Base-by-base conservation (phyloP, 2,113 vertebrate species). In the Anhinga anhinga region DNA sequence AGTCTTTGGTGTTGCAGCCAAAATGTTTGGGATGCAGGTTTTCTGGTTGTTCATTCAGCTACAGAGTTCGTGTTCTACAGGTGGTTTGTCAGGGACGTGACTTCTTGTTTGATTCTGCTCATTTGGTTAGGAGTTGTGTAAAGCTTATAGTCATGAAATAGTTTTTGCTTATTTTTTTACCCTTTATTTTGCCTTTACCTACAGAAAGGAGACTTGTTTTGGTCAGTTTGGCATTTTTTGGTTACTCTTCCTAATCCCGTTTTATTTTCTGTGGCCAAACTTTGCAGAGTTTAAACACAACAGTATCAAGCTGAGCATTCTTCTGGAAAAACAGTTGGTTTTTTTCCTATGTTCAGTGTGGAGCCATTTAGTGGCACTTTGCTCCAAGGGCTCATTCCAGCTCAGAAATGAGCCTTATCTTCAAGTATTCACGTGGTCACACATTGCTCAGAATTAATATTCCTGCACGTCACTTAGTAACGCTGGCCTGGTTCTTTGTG, bases 401-500 rank as follows among this genome's bases (percentile, higher is more conserved):
- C 23, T 85, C 71, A 36, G 80, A 44, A 69, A 65, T 34, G 52
- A 79, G 23, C 65, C 7, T 66, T 66, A 27, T 16, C 44, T 47
- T 22, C 56, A 62, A 27, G 67, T 18, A 16, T 55, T 76, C 50
- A 10, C 15, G 0, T 42, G 47, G n/a, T 23, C 62, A 32, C 61
- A 40, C 9, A 1, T 32, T 15, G 40, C 67, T 93, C 47, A 52
- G 34, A 45, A 30, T 56, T 65, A 4, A 13, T 23, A 30, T 44
- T 62, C 66, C 76, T 76, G 73, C 73, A 76, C n/a, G 0, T 38
- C 15, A 3, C 52, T 87, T 58, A 3, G 1, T 58, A 11, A 23
- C 1, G 5, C 61, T 4, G 0, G 3, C 65, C 10, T 1, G 0
- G 4, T 52, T 88, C 52, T 79, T 25, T 42, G 42, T 49, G 2